Base-by-base conservation (phyloP, 2,888 invertebrate genomes). In the Nebria brevicollis region DNA sequence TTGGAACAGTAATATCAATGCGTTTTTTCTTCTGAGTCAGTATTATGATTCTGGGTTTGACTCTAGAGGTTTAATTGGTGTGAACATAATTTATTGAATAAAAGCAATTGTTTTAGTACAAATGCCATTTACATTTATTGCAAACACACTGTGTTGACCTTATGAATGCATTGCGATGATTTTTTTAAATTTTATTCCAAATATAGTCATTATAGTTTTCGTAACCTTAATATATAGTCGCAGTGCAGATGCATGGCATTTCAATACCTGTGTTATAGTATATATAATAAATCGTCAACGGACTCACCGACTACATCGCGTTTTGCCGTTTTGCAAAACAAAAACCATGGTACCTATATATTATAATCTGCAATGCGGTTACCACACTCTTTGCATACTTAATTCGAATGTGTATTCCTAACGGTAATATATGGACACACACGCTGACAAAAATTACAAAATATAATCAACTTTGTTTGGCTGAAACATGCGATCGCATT, bases 121-220 rank as follows among this genome's bases (percentile, higher is more conserved):
- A 34, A 34, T 34, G 34, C 34, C 34, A 34, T 5, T 34, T 34
- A 1, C 34, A 34, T 34, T 34, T 34, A 34, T 34, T 34, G 34
- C 5, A 34, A 34, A 34, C 34, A 5, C 34, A 34, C 4, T 4
- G 34, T 34, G 54, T 54, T 13, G 54, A 7, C 8, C 54, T 54
- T 54, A 8, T 54, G 13, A 54, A 54, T 54, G 54, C 54, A 54
- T 54, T 54, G 66, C 70, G 70, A 66, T 77, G 70, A 64, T 77
- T 77, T 77, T 77, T 77, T n/a, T n/a, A n/a, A 64, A 77, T 20
- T 34, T 34, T 34, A 34, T 77, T 72, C 77, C 65, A 77, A 77
- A 65, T 70, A 77, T 70, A 72, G 77, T 77, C 77, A 77, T 72
- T 72, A 54, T 77, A 77, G 72, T 77, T 72, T 77, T 26, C 25